Evolutionary conservation across 2,797 vertebrate genomes (phyloP), one percentile per base, ranked within the genome.

Genomic region (Rhabdomys pumilio): DNA sequence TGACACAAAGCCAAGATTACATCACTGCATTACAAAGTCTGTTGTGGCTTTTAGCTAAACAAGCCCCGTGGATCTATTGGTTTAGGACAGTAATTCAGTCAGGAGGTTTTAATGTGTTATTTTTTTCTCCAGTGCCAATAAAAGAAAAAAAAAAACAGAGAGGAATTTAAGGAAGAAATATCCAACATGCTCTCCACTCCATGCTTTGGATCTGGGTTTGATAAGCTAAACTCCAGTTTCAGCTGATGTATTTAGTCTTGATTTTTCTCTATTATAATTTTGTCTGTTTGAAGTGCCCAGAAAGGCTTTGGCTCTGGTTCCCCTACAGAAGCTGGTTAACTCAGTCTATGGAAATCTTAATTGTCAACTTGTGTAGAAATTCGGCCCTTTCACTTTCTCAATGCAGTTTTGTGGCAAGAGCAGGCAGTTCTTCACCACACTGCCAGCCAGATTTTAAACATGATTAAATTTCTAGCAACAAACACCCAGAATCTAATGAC

Each of bases 1-100:
- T 99, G 98, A 99, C 99, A 99, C 98, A 99, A 99, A 99, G 99
- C 99, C 99, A 98, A 98, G 99, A 99, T 99, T 99, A 99, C 99
- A 99, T 99, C 99, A 99, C 93, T 98, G 98, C 98, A 98, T 99
- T 99, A 98, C 98, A 99, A 99, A 99, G 98, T 99, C 98, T 98
- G 98, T 98, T 98, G 98, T 98, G 98, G 98, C 98, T 98, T 98
- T 99, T 98, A 98, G 98, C 98, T 90, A 98, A 98, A 98, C 98
- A 99, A 98, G 98, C 95, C 97, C 97, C 97, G 96, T 89, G 97
- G 98, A 98, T 98, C 98, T 98, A 96, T 96, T 98, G 97, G 98
- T 94, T 98, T 98, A 98, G 97, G 97, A 98, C 97, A 97, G 97
- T 97, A 98, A 98, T 98, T 98, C 98, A 98, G 98, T 79, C 97